These are phyloP conservation scores for Scaptomyza reducta DNA, from an alignment of 2,888 invertebrate genomes.

Conservation along the genomic window DNA sequence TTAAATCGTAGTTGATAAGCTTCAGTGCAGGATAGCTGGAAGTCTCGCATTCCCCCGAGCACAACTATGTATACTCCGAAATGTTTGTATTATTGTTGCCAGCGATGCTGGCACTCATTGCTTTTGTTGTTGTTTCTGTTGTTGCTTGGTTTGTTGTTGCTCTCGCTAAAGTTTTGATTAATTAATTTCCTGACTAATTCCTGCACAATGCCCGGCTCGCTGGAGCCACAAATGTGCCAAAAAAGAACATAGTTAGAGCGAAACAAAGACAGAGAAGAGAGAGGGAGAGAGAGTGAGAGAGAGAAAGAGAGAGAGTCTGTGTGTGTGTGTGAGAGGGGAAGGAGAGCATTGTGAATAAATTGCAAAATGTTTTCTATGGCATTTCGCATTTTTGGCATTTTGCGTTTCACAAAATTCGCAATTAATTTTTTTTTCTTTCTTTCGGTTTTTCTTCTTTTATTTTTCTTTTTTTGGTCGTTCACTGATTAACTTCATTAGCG, in stretches of 20 bases:
- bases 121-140: slow-evolving; percentile 24
- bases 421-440: neutral
- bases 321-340: no score
- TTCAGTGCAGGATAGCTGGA: slow-evolving; percentile 14
- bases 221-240: slow-evolving; percentile 72
- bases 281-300: neutral
- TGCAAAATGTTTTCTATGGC: slow-evolving; percentile 42
- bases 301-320: neutral
- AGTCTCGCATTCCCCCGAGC: neutral
- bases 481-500: slow-evolving; percentile 50
- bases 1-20: no score
- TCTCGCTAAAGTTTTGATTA: slow-evolving; percentile 73
- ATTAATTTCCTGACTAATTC: slow-evolving; percentile 79
- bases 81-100: slow-evolving; percentile 26
- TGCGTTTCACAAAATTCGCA: no score
- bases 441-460: no score
- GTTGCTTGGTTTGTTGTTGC: slow-evolving; percentile 31
- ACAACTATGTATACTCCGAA: neutral
- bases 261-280: neutral
- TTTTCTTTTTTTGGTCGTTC: slow-evolving; percentile 1
- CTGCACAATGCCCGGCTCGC: slow-evolving; percentile 73
- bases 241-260: slow-evolving; percentile 43
- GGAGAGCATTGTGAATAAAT: slow-evolving; percentile 16
- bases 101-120: slow-evolving; percentile 33
- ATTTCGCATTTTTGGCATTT: slow-evolving; percentile 19